Conservation (phyloP, 2,113 vertebrate species). For the Xenopus borealis region DNA sequence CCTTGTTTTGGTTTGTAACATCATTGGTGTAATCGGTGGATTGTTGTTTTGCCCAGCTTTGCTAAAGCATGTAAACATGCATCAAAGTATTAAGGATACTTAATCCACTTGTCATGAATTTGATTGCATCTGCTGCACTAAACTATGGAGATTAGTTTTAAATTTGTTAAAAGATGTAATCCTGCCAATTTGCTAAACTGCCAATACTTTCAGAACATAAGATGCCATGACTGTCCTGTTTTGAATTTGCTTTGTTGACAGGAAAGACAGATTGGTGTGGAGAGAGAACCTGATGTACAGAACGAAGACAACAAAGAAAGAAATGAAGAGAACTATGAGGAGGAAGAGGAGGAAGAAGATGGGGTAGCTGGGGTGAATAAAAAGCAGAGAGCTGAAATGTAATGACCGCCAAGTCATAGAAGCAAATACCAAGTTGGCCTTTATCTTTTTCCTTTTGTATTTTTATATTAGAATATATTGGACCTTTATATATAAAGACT, state of each 20-base stretch:
- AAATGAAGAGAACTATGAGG: constrained; percentile 83
- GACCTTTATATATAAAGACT: constrained; percentile 60
- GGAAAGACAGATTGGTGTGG: constrained; percentile 65
- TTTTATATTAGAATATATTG: constrained; percentile 64
- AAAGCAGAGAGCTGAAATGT: constrained; percentile 86
- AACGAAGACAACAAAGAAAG: constrained; percentile 58
- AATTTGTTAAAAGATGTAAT: no score
- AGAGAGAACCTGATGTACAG: constrained; percentile 61
- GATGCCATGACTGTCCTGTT: background rate
- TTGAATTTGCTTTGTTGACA: constrained; percentile 31
- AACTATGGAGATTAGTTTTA: no score
- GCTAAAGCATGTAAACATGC: no score
- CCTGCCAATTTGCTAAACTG: no score
- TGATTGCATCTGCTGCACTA: no score
- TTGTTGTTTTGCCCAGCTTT: no score
- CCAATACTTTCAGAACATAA: no score
- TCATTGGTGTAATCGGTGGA: no score
- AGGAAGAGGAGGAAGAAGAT: constrained; percentile 77
- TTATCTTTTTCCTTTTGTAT: constrained; percentile 40
- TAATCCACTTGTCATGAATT: no score
- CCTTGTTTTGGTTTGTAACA: no score
- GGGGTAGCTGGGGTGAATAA: constrained; percentile 64
- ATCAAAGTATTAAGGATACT: no score
- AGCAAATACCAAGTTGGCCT: constrained; percentile 40
- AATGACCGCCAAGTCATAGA: constrained; percentile 36